Base-by-base conservation (phyloP, 2,888 invertebrate species). In the Bedellia somnulentella region DNA sequence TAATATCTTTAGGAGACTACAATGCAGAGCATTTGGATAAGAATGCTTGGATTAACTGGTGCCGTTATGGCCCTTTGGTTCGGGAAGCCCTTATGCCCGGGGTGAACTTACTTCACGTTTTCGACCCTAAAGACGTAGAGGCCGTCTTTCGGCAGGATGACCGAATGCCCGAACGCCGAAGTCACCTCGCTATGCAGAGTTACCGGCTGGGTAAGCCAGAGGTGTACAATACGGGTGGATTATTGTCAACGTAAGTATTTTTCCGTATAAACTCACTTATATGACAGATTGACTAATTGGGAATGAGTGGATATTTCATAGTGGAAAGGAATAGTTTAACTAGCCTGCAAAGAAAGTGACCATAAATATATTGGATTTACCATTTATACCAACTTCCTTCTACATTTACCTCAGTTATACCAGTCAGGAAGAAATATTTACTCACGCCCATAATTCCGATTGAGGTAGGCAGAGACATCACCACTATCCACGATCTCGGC, bases 61-160 rank as follows among this genome's bases (percentile, higher is more conserved):
- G 78, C 13, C 78, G 82, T 32, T 95, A 86, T 57, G 96, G 96
- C 0, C 78, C 82, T 2, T 68, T 95, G 10, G 89, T 93, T 3
- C 80, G 84, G 12, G 95, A 96, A 60, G 79, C 81, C 35, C 82
- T 90, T 37, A 70, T 83, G 21, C 88, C 89, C 0, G 85, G 85
- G 1, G 81, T 86, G 4, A 80, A 81, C 32, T 53, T 91, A 6
- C 79, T 96, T 0, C 91, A 89, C 78, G 66, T 95, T 1, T 92
- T 83, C 52, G 83, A 88, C 45, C 93, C 94, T 1, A 83, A 85
- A 10, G 87, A 93, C 46, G 88, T 95, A 33, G 86, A 87, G 41
- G 73, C 71, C 2, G 71, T 93, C 41, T 86, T 89, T 41, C 79
- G 85, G 29, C 80, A 80, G 37, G 76, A 79, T 29, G 82, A 83